Evolutionary conservation across 2,113 vertebrate species (phyloP).

Genomic region (Lamprologus lemairii): DNA sequence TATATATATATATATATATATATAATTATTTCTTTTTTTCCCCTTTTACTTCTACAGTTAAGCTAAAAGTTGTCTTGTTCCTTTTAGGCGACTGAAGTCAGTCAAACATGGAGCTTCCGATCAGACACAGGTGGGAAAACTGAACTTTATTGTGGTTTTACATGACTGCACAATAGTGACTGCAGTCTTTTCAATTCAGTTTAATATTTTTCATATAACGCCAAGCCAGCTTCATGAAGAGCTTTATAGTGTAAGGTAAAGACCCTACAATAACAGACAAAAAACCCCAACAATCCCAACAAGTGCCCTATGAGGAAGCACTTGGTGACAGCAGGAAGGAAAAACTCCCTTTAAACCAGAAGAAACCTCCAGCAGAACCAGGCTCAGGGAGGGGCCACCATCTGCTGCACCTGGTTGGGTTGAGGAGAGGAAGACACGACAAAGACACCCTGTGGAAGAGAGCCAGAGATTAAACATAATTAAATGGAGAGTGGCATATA

Average conservation of each 20-base stretch:
- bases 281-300: not conserved
- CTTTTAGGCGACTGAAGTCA: not conserved
- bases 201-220: not conserved
- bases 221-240: not conserved
- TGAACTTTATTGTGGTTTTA: not conserved
- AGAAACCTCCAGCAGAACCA: not conserved
- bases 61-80: not conserved
- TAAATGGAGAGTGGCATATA: not conserved
- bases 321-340: not conserved
- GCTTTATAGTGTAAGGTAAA: not conserved
- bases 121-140: not conserved
- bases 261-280: not conserved
- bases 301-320: not conserved
- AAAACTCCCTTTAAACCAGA: not conserved
- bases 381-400: not conserved
- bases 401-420: not conserved
- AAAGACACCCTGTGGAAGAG: not conserved
- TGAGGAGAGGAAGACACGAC: not conserved
- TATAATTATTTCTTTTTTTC: fast-evolving
- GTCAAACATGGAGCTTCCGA: fast-evolving
- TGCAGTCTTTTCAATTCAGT: not conserved
- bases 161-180: not conserved
- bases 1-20: too few species aligned
- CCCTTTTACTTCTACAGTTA: not conserved
- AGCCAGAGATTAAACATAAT: not conserved